Evolutionary conservation across 1,140 invertebrate genomes (phyloP).

Genomic region (Yoshiicerus persimilis): DNA sequence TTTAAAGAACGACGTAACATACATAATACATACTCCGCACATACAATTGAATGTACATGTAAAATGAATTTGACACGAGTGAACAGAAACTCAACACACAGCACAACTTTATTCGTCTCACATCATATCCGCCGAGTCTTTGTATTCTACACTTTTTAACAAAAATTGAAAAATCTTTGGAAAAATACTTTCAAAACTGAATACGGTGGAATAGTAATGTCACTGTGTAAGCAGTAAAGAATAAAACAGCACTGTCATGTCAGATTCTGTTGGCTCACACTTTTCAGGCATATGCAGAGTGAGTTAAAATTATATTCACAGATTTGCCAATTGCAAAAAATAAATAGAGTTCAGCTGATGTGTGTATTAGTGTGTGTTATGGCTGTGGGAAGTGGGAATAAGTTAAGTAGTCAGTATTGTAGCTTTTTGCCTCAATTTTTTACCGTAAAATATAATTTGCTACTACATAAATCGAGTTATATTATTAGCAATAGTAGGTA

Average conservation of each 20-base stretch:
- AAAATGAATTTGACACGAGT: neutral
- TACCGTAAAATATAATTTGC: neutral
- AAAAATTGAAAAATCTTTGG: neutral
- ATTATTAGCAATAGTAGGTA: no score
- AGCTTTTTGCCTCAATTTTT: neutral
- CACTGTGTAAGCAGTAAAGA: neutral
- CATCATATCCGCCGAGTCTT: neutral
- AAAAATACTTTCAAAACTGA: neutral
- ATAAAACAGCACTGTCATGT: neutral
- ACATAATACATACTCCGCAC: neutral
- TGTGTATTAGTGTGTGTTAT: neutral
- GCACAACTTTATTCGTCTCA: neutral
- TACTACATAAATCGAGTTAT: no score
- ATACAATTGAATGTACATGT: neutral
- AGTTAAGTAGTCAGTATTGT: no score
- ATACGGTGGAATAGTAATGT: neutral
- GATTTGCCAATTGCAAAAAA: neutral
- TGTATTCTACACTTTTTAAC: neutral
- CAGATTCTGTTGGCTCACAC: neutral
- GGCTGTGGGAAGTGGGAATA: neutral
- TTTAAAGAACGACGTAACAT: neutral
- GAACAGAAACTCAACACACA: neutral
- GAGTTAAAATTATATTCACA: neutral
- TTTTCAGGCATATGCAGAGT: neutral
- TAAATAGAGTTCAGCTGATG: neutral